Evolutionary conservation across 1,140 invertebrate genomes (phyloP).

Genomic region (Venturia canescens): DNA sequence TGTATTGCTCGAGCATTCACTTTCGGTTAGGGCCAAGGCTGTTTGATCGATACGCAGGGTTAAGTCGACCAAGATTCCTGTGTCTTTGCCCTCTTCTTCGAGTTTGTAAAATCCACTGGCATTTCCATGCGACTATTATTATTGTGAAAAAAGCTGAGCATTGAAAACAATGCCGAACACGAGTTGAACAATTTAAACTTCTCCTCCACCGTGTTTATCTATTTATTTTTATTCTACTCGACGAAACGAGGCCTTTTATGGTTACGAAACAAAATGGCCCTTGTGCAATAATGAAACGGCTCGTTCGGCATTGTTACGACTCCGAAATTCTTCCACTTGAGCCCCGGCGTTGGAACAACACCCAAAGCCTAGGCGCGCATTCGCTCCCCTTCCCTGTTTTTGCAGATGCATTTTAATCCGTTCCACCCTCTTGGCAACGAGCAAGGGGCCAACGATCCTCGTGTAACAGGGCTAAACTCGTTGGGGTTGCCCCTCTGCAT

Average conservation of each 20-base stretch:
- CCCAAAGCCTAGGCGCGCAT: not conserved
- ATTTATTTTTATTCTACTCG: not conserved
- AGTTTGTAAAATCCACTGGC: not conserved
- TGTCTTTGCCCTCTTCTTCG: not conserved
- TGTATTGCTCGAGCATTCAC: conserved; percentile 17
- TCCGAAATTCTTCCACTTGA: conserved; percentile 12
- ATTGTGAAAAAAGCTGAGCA: not conserved
- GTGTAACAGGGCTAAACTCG: conserved; percentile 37
- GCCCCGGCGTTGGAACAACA: not conserved
- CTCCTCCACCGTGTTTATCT: not conserved
- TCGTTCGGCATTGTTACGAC: not conserved
- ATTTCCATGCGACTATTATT: not conserved
- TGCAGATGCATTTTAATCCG: conserved; percentile 59
- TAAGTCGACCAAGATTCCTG: not conserved
- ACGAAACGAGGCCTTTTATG: not conserved
- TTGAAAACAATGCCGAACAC: no score
- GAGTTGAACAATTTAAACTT: not conserved
- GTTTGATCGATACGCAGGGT: conserved; percentile 1
- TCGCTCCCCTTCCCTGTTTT: not conserved
- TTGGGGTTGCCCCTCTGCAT: conserved; percentile 39
- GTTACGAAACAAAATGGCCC: not conserved
- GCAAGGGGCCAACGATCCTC: conserved; percentile 46
- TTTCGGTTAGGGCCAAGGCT: not conserved
- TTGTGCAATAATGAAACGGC: not conserved
- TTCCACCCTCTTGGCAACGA: conserved; percentile 43